phyloP scores from a whole-genome alignment of 2,113 vertebrate species.

The Dromas ardeola region DNA sequence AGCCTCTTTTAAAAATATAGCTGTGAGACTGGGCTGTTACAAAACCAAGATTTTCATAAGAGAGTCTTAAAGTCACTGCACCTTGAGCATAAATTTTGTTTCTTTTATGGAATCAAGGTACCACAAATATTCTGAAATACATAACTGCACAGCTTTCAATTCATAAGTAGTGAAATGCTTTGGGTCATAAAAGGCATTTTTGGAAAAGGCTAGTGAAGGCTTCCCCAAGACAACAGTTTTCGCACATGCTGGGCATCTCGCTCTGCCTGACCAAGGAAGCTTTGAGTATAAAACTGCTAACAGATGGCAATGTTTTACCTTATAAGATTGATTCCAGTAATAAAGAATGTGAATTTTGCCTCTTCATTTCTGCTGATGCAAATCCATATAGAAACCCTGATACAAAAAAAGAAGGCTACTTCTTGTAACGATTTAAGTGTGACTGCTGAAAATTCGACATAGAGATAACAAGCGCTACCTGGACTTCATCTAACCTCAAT shows the following conservation, averaged over 20 bases:
- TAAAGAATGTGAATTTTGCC: neutral
- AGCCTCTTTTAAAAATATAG: neutral
- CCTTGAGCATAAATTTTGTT: neutral
- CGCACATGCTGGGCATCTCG: neutral
- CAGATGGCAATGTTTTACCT: constrained; percentile 14
- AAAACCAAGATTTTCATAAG: neutral
- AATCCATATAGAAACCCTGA: neutral
- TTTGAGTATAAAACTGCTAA: neutral
- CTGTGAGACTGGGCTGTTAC: neutral
- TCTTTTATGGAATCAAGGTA: neutral
- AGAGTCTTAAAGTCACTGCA: neutral
- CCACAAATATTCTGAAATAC: neutral
- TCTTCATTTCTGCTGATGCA: neutral
- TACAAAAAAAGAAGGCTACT: neutral
- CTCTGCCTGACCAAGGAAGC: neutral
- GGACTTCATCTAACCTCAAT: neutral
- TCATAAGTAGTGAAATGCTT: neutral
- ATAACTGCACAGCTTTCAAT: neutral
- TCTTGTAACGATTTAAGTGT: neutral
- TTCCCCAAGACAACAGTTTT: neutral
- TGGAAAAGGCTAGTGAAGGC: neutral
- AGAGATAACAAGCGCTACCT: neutral
- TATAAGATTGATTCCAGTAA: neutral
- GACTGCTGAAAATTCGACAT: neutral
- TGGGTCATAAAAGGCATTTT: neutral